Evolutionary conservation across 2,113 vertebrate genomes (phyloP).

Genomic region (Megaptera novaeangliae): DNA sequence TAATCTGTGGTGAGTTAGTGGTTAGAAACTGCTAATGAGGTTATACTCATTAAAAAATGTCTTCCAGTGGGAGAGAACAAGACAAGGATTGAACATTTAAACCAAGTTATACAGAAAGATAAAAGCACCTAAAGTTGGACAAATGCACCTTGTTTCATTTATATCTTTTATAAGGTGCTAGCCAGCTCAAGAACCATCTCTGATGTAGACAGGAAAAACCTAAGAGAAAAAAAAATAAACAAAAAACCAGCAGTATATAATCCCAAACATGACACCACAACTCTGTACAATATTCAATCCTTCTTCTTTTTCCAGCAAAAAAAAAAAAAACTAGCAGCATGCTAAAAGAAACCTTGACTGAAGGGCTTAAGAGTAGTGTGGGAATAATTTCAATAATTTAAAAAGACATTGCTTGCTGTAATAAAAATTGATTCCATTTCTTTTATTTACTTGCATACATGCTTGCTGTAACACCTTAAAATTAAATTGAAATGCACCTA

Average conservation of each 20-base stretch:
- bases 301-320: neutral
- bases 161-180: neutral
- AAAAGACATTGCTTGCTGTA: constrained; percentile 40
- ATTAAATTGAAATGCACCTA: constrained; percentile 71
- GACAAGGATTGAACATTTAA: neutral
- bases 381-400: constrained; percentile 49
- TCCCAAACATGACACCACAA: neutral
- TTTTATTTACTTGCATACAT: constrained; percentile 57
- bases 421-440: constrained; percentile 50
- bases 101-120: neutral
- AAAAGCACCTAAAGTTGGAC: neutral
- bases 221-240: neutral
- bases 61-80: neutral
- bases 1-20: neutral
- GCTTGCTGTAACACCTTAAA: constrained; percentile 57
- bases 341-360: constrained; percentile 12
- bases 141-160: neutral
- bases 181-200: neutral
- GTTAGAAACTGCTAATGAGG: neutral
- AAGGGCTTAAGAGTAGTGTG: constrained; percentile 14
- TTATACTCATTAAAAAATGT: neutral
- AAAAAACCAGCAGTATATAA: neutral
- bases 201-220: neutral
- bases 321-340: neutral
- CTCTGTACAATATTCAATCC: neutral